A percentile compares a stretch with the other conserved stretches of the same genome.
phyloP scores from a whole-genome alignment of 1,140 invertebrate genomes.

The Temnothorax nylanderi region DNA sequence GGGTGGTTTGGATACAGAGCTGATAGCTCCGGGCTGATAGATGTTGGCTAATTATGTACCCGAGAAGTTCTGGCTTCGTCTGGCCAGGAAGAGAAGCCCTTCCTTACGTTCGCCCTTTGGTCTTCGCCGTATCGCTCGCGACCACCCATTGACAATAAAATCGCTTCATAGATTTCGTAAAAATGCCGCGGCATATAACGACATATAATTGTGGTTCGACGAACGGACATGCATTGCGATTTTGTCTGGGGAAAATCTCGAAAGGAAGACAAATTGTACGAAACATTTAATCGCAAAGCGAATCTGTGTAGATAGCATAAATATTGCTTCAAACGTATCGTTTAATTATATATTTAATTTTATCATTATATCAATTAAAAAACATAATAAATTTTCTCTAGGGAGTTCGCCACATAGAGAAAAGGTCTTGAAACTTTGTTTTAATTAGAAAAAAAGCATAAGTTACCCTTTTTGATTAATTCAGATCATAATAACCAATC shows the following conservation, averaged over 20 bases:
- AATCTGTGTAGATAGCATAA: not conserved
- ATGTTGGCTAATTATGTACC: conserved; percentile 86
- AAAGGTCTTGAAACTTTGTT: not conserved
- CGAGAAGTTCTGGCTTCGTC: conserved; percentile 80
- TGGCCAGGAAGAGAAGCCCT: conserved; percentile 78
- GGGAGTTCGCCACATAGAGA: not conserved
- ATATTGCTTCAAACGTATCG: not conserved
- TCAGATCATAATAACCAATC: not conserved
- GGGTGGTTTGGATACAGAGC: conserved; percentile 81
- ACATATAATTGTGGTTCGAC: conserved; percentile 22
- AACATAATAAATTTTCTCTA: not conserved
- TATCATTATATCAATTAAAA: too few species aligned
- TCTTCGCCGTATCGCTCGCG: conserved; percentile 52
- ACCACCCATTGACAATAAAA: conserved; percentile 74
- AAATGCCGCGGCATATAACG: conserved; percentile 13
- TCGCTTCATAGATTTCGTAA: conserved; percentile 32
- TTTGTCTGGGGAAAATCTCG: not conserved
- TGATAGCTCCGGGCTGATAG: conserved; percentile 86
- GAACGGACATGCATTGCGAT: not conserved
- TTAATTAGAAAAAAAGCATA: not conserved
- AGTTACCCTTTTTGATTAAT: not conserved
- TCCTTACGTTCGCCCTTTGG: conserved; percentile 57
- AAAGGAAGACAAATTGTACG: conserved; percentile 7
- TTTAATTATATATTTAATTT: not conserved
- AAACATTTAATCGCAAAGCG: conserved; percentile 1